A percentile compares a stretch with the other conserved stretches of the same genome.
These are phyloP conservation scores for Formica exsecta DNA, from an alignment of 1,140 invertebrate species.

Conservation along the genomic window DNA sequence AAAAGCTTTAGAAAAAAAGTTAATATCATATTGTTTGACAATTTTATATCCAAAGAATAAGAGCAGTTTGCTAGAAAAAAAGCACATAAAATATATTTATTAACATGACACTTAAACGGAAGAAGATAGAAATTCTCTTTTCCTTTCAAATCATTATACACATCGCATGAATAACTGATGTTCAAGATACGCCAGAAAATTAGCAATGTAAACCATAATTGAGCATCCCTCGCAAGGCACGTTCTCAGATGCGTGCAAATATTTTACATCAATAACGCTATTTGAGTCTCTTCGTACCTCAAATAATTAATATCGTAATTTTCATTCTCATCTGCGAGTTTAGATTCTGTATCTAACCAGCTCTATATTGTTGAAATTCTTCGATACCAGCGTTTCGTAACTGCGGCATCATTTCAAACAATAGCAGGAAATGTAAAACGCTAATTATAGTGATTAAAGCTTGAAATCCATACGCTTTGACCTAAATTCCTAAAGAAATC, in stretches of 20 bases:
- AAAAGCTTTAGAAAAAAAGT: not conserved
- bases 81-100: not conserved
- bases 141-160: not conserved
- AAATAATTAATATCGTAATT: constrained; percentile 74
- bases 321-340: constrained; percentile 56
- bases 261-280: constrained; percentile 50
- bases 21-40: not conserved
- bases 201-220: constrained; percentile 52
- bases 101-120: not conserved
- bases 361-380: constrained; percentile 45
- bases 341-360: constrained; percentile 67
- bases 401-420: constrained; percentile 7
- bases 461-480: constrained; percentile 30
- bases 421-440: not conserved
- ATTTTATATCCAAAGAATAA: not conserved
- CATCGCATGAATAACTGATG: not conserved
- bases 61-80: not conserved
- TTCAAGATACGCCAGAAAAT: constrained; percentile 31
- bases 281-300: constrained; percentile 47
- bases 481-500: constrained; percentile 6
- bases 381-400: constrained; percentile 52
- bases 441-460: constrained; percentile 52
- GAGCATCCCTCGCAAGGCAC: constrained; percentile 21
- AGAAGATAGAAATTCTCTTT: not conserved
- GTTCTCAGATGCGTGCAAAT: constrained; percentile 51